Base-by-base conservation (phyloP, 2,797 vertebrate species). In the Catamblyrhynchus diadema region DNA sequence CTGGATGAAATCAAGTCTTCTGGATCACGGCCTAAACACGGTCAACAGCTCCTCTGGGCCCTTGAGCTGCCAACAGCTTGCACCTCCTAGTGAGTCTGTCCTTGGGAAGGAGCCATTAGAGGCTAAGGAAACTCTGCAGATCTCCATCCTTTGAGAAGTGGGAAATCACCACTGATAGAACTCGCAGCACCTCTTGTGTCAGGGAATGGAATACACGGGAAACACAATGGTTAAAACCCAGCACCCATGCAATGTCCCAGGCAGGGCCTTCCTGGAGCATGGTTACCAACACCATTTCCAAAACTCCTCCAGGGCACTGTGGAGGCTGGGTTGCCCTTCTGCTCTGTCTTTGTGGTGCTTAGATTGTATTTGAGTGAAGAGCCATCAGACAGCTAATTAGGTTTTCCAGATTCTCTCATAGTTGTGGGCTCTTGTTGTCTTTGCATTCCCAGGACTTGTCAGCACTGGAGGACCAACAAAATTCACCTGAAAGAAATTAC, bases 41-140 rank as follows among this genome's bases (percentile, higher is more conserved):
- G 95, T 96, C 96, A 96, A 93, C 85, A 85, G 95, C 93, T 97
- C 95, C 95, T 95, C 90, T 96, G 96, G 96, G 96, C 67, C 96
- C 60, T 86, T 1, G 5, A 84, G 90, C 96, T 96, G 96, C 97
- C 97, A 97, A 94, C 67, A 96, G 89, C 83, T 95, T 95, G 83
- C 93, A 96, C 96, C 93, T 96, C 95, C 93, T 96, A 95, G 96
- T 22, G 66, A 95, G 86, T 90, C 93, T 96, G 95, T 96, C 95
- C 94, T 97, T 97, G 96, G 96, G 95, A 97, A 90, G 57, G 56
- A 96, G 96, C 95, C 95, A 96, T 96, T 91, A 54, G 87, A 94
- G 62, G 87, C 93, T 94, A 88, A 94, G 91, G 88, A 95, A 95
- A 90, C 82, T 94, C 73, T 16, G 23, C 91, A 94, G 90, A 93